Conservation (phyloP, 2,888 invertebrate genomes). For the Hedychridium roseum region DNA sequence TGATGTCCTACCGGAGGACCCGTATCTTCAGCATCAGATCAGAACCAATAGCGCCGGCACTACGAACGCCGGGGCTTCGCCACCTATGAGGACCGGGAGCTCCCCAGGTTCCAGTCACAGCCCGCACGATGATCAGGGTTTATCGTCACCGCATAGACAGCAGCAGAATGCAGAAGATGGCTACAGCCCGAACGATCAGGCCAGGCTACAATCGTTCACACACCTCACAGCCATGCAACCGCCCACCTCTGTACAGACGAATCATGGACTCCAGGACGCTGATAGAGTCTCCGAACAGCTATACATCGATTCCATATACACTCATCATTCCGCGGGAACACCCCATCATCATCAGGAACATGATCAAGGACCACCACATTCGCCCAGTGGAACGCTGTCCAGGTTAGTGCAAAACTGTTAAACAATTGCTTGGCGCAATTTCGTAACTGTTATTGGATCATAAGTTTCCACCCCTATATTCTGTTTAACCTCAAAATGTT, state of each 20-base stretch:
- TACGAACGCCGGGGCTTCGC: slow-evolving; percentile 40
- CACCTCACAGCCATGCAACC: slow-evolving; percentile 60
- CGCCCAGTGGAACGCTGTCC: slow-evolving; percentile 47
- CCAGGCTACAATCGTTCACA: slow-evolving; percentile 53
- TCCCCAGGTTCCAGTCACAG: slow-evolving; percentile 57
- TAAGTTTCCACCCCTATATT: no score
- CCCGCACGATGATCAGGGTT: slow-evolving; percentile 50
- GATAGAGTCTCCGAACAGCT: slow-evolving; percentile 49
- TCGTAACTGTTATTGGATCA: no score
- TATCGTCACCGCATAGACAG: slow-evolving; percentile 46
- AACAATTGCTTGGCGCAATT: no score
- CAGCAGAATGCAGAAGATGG: slow-evolving; percentile 37
- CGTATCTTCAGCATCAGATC: slow-evolving; percentile 54
- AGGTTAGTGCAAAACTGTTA: slow-evolving; percentile 47
- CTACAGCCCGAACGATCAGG: slow-evolving; percentile 53
- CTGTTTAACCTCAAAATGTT: no score
- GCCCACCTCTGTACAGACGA: slow-evolving; percentile 40
- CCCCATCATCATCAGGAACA: slow-evolving; percentile 57
- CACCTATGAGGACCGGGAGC: slow-evolving; percentile 50
- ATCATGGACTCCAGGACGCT: slow-evolving; percentile 44
- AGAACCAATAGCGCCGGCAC: slow-evolving; percentile 25
- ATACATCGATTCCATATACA: slow-evolving; percentile 55
- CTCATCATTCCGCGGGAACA: slow-evolving; percentile 43
- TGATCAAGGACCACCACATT: slow-evolving; percentile 49
- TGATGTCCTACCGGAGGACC: slow-evolving; percentile 49